Evolutionary conservation across 2,888 invertebrate species (phyloP).

Genomic region (Myopa tessellatipennis): DNA sequence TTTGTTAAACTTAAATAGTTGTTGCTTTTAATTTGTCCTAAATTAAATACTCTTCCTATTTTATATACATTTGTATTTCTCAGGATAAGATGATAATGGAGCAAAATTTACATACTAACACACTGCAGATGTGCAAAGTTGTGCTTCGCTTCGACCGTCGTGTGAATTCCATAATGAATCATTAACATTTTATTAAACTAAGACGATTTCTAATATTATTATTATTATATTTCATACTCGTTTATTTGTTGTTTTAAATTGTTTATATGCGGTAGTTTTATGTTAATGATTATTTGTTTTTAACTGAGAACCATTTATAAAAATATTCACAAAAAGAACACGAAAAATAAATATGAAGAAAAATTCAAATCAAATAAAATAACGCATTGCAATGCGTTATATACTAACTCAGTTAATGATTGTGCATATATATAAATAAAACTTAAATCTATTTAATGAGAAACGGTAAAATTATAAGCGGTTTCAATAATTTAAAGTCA

Average conservation of each 20-base stretch:
- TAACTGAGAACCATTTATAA: background rate
- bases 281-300: slow-evolving; percentile 1
- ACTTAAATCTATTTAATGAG: too few relatives aligned
- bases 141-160: slow-evolving; percentile 51
- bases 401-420: too few relatives aligned
- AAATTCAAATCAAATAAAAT: too few relatives aligned
- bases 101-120: slow-evolving; percentile 46
- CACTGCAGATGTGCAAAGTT: slow-evolving; percentile 53
- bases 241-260: background rate
- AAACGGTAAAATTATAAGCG: too few relatives aligned
- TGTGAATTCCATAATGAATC: slow-evolving; percentile 49
- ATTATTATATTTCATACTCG: background rate
- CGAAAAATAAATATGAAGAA: too few relatives aligned
- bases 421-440: too few relatives aligned
- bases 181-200: background rate
- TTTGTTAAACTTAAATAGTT: background rate
- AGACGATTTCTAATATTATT: slow-evolving; percentile 11
- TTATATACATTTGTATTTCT: background rate
- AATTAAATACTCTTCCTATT: background rate
- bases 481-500: too few relatives aligned
- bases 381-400: too few relatives aligned
- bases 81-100: background rate
- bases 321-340: too few relatives aligned
- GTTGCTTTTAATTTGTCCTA: too few relatives aligned
- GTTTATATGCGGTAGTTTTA: background rate